A percentile compares a stretch with the other conserved stretches of the same genome.
Conservation (phyloP, 2,113 vertebrate genomes). For the Coptodon bakossiorum region DNA sequence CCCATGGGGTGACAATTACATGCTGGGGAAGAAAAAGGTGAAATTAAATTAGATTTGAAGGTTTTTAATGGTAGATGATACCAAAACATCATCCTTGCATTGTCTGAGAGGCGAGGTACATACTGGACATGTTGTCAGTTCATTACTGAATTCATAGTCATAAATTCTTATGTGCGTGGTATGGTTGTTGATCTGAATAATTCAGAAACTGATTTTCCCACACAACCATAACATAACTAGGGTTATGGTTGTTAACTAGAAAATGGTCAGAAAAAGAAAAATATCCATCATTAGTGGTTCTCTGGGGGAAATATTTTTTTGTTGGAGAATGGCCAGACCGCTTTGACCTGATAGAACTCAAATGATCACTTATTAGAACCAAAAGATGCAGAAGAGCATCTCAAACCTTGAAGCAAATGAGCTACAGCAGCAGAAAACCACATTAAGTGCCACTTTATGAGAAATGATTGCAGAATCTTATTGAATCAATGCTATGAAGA, state of each 20-base stretch:
- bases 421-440: not conserved
- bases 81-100: not conserved
- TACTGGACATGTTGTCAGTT: not conserved
- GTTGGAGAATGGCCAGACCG: not conserved
- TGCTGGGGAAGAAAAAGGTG: conserved; percentile 57
- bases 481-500: not conserved
- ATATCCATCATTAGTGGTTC: not conserved
- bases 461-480: not conserved
- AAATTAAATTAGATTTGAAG: not conserved
- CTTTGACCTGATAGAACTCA: not conserved
- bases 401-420: not conserved
- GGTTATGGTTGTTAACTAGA: not conserved
- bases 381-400: not conserved
- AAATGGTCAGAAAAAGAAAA: not conserved
- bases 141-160: not conserved
- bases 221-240: not conserved
- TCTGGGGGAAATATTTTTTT: not conserved
- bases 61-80: not conserved
- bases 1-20: conserved; percentile 88
- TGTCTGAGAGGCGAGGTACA: not conserved
- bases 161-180: not conserved
- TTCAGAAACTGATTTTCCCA: not conserved
- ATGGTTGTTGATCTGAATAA: not conserved
- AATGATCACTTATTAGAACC: not conserved
- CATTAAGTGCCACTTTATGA: not conserved